Evolutionary conservation across 2,797 vertebrate species (phyloP).

Genomic region (Poecilia gillii): DNA sequence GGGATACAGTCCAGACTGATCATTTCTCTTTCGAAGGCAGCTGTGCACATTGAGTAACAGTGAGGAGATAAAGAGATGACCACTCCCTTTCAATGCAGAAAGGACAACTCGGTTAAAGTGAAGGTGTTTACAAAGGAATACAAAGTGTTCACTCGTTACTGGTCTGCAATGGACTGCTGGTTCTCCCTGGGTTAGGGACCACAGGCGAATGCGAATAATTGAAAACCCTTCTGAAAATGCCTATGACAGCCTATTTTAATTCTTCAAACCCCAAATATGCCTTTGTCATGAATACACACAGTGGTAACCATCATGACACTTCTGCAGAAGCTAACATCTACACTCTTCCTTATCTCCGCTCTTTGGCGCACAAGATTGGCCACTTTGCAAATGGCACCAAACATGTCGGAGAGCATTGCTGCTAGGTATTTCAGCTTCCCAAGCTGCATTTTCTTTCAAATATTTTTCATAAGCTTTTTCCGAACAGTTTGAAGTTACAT

Average conservation of each 20-base stretch:
- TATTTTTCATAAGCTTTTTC: too few species aligned
- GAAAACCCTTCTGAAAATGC: too few species aligned
- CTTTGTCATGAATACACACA: background rate
- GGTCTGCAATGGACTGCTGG: background rate
- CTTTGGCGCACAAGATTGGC: too few species aligned
- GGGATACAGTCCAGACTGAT: conserved; percentile 67
- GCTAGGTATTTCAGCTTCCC: background rate
- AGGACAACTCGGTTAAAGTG: conserved; percentile 49
- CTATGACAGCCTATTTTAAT: background rate
- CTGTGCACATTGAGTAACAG: conserved; percentile 64
- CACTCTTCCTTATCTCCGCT: too few species aligned
- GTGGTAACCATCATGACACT: background rate
- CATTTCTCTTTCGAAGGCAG: conserved; percentile 62
- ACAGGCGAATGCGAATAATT: background rate
- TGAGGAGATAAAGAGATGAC: conserved; percentile 61
- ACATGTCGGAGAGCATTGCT: background rate
- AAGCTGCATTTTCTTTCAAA: too few species aligned
- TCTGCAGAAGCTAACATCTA: too few species aligned
- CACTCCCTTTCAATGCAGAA: conserved; percentile 23
- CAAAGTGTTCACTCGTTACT: background rate
- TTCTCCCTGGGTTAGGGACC: background rate
- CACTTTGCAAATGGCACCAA: background rate
- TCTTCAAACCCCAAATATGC: background rate
- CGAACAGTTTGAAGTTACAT: too few species aligned
- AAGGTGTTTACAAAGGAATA: conserved; percentile 23